A percentile compares a stretch with the other conserved stretches of the same genome.
phyloP scores from a whole-genome alignment of 2,113 vertebrate species.

The Odontesthes bonariensis region DNA sequence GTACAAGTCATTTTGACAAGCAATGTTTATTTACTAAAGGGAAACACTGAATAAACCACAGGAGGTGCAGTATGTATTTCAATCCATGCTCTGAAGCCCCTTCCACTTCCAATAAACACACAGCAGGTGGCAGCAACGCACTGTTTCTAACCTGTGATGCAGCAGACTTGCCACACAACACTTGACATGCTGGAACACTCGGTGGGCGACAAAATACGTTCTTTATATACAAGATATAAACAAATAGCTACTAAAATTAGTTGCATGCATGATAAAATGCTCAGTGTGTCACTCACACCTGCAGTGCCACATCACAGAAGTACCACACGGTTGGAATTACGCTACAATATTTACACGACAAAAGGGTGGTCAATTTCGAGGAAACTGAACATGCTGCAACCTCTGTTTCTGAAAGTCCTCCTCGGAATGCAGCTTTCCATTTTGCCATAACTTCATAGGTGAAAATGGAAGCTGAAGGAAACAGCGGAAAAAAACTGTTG shows the following conservation, averaged over 20 bases:
- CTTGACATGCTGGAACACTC: conserved; percentile 7
- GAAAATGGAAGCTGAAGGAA: background rate
- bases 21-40: conserved; percentile 6
- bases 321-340: conserved; percentile 40
- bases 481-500: background rate
- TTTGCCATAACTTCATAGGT: conserved; percentile 10
- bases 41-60: conserved; percentile 4
- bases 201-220: conserved; percentile 21
- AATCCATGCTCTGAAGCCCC: background rate
- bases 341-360: conserved; percentile 53
- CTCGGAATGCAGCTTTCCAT: background rate
- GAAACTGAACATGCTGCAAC: conserved; percentile 16
- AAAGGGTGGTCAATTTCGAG: background rate
- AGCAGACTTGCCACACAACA: background rate
- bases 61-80: background rate
- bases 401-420: conserved; percentile 11
- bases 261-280: conserved; percentile 52
- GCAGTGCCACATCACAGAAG: no score
- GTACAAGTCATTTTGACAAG: conserved; percentile 41
- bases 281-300: no score
- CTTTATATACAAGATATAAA: conserved; percentile 59
- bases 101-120: conserved; percentile 15
- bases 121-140: conserved; percentile 76
- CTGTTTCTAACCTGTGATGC: conserved; percentile 1
- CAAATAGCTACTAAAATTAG: conserved; percentile 39